Base-by-base conservation (phyloP, 2,888 invertebrate genomes). In the Clanis bilineata region DNA sequence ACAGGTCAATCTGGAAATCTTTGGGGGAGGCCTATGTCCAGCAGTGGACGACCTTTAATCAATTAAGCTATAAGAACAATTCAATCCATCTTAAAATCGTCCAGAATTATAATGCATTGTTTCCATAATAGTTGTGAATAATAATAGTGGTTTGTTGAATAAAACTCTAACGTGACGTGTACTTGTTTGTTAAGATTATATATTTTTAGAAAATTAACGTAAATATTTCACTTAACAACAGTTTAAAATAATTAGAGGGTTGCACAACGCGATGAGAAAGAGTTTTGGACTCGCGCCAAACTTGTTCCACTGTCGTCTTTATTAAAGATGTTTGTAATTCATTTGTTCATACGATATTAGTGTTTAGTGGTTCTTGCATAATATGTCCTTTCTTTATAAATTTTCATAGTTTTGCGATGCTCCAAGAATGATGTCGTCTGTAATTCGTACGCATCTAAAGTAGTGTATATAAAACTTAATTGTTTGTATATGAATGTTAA, bases 281-380 rank as follows among this genome's bases (percentile, higher is more conserved):
- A 51, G 51, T 62, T 62, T 63, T 66, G 66, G 67, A 63, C 51
- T 43, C 56, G 51, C 60, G 65, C 66, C 67, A 69, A 61, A 62
- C 10, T 57, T 36, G 45, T 18, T 51, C 32, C 28, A 9, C 3
- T 51, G 28, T 15, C 28, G 28, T 28, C n/a, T 45, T 23, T 57
- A 56, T 12, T 45, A 32, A 47, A 51, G 28, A 7, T 51, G 44
- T 58, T 58, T 58, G 32, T 44, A 36, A 56, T 47, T 62, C 39
- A 61, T 58, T 58, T 41, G 47, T 47, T 47, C 28, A 51, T 32
- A 18, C 10, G 51, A 51, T n/a, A 51, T 32, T 51, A 25, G 15
- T 28, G n/a, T n/a, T n/a, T 51, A 10, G 32, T 32, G 10, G 22
- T 45, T 44, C 18, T 10, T 9, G 9, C 18, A 18, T 44, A 21